These are phyloP conservation scores for Drosophila melanosoma DNA, from an alignment of 2,888 invertebrate species.

Conservation along the genomic window DNA sequence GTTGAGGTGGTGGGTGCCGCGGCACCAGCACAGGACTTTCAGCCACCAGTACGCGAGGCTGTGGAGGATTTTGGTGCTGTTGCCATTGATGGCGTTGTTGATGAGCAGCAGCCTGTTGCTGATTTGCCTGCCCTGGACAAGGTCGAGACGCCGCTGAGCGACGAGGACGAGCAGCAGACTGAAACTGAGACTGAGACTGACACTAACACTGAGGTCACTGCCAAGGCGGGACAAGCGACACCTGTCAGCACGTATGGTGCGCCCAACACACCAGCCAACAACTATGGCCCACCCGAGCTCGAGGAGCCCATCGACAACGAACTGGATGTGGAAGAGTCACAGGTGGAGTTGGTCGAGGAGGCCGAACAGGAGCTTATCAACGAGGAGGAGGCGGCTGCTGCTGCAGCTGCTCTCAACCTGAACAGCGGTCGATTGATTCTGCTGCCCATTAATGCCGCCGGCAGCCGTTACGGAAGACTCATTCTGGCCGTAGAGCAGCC, in stretches of 20 bases:
- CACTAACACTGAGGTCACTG: conserved; percentile 33
- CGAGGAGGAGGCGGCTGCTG: conserved; percentile 9
- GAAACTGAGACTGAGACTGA: conserved; percentile 10
- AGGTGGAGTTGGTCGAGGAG: conserved; percentile 74
- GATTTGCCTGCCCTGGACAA: conserved; percentile 80
- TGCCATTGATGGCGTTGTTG: conserved; percentile 51
- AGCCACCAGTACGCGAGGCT: conserved; percentile 75
- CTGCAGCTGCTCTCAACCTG: conserved; percentile 40
- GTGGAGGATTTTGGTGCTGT: conserved; percentile 73
- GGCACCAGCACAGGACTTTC: conserved; percentile 78
- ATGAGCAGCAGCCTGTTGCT: conserved; percentile 77
- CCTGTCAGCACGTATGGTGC: conserved; percentile 75
- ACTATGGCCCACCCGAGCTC: conserved; percentile 73
- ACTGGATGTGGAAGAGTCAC: conserved; percentile 61
- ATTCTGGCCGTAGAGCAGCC: conserved; percentile 66
- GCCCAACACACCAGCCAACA: conserved; percentile 66
- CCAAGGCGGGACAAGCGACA: conserved; percentile 32
- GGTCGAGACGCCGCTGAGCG: conserved; percentile 44
- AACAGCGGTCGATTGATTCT: conserved; percentile 78
- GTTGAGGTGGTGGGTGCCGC: conserved; percentile 62
- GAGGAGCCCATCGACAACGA: conserved; percentile 59
- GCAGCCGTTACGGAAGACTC: conserved; percentile 68
- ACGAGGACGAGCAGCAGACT: conserved; percentile 33
- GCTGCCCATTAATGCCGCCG: conserved; percentile 67
- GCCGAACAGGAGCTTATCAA: conserved; percentile 48